These are phyloP conservation scores for Sialis fuliginosa DNA, from an alignment of 2,888 invertebrate genomes.

Conservation along the genomic window DNA sequence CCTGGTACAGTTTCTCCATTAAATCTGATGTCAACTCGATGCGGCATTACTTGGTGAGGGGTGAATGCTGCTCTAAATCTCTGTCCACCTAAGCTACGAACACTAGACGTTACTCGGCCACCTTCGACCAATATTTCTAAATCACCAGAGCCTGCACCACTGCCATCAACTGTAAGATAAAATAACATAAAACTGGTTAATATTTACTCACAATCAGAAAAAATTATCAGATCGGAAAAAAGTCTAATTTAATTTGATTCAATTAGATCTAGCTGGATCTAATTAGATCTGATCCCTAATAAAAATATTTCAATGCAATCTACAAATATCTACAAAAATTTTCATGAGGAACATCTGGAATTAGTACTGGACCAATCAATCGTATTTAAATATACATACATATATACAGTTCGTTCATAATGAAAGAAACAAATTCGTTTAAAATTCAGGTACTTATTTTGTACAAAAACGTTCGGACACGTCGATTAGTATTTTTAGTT, in stretches of 20 bases:
- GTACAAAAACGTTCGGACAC: too few species aligned
- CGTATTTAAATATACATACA: too few species aligned
- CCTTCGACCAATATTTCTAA: conserved; percentile 91
- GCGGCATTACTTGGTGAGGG: conserved; percentile 69
- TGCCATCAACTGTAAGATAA: conserved; percentile 65
- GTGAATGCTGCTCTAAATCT: conserved; percentile 84
- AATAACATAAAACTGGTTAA: too few species aligned
- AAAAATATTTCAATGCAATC: too few species aligned
- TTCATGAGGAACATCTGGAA: too few species aligned
- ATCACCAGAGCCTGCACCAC: conserved; percentile 90
- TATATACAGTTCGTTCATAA: too few species aligned
- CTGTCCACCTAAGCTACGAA: conserved; percentile 76
- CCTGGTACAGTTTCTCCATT: conserved; percentile 82
- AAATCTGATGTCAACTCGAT: conserved; percentile 85
- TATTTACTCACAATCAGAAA: neutral
- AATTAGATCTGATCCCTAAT: too few species aligned
- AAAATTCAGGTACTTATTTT: too few species aligned
- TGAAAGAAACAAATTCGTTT: too few species aligned
- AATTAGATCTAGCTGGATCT: neutral
- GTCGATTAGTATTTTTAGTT: too few species aligned
- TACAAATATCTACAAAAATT: too few species aligned
- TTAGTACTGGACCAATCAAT: too few species aligned
- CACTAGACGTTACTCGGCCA: conserved; percentile 85
- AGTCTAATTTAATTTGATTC: neutral
- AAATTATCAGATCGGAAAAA: neutral